A percentile compares a stretch with the other conserved stretches of the same genome.
phyloP scores from a whole-genome alignment of 2,888 invertebrate genomes.

The Drosophila demipolita region DNA sequence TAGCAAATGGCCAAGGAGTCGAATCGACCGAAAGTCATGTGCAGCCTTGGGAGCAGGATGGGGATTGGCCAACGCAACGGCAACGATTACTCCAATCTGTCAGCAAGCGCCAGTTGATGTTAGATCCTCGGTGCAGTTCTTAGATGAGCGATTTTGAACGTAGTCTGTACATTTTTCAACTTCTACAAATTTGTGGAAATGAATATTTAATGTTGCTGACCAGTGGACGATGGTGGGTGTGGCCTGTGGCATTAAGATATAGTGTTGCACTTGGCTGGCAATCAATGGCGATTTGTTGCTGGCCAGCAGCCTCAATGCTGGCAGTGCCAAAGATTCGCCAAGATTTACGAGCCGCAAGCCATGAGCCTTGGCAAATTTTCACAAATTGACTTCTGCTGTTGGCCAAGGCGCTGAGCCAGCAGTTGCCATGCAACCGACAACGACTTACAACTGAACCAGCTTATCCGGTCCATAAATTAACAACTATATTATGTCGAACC shows the following conservation, averaged over 20 bases:
- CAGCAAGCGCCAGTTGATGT: constrained; percentile 44
- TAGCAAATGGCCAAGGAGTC: constrained; percentile 10
- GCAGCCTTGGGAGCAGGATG: neutral
- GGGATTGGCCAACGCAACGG: constrained; percentile 13
- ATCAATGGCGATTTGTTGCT: constrained; percentile 39
- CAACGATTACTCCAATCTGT: constrained; percentile 50
- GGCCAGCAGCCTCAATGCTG: constrained; percentile 20
- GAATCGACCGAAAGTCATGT: constrained; percentile 21
- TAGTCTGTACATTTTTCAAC: constrained; percentile 60
- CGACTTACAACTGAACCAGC: constrained; percentile 32
- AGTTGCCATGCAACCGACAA: constrained; percentile 33
- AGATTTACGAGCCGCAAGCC: constrained; percentile 65
- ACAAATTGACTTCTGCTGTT: constrained; percentile 72
- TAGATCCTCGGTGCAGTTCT: constrained; percentile 15
- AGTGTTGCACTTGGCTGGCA: constrained; percentile 36
- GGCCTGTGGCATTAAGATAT: neutral
- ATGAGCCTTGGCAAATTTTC: constrained; percentile 62
- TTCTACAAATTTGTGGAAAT: constrained; percentile 61
- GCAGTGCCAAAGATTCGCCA: constrained; percentile 48
- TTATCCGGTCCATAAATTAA: constrained; percentile 58
- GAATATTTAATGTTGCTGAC: constrained; percentile 65
- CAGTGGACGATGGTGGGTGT: constrained; percentile 1
- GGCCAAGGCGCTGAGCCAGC: constrained; percentile 47
- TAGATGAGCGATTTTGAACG: constrained; percentile 16
- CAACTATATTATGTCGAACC: constrained; percentile 47